Base-by-base conservation (phyloP, 2,797 vertebrate genomes). In the Danio tinwini region DNA sequence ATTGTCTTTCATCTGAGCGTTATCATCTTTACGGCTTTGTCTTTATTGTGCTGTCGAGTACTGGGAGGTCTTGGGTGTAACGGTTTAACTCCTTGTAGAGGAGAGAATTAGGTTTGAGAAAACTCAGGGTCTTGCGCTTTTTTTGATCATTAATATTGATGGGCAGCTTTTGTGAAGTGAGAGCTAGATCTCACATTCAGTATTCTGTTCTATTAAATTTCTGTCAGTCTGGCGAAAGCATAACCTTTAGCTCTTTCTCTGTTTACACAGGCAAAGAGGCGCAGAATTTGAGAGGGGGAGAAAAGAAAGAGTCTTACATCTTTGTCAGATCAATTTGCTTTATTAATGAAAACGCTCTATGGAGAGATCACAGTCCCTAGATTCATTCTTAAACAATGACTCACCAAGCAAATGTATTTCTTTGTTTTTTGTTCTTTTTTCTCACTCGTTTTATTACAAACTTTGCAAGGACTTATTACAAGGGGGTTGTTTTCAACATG, bases 401-500 rank as follows among this genome's bases (percentile, higher is more conserved):
- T 53, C 81, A 88, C 69, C 80, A 88, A 85, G 76, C 53, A 75
- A 61, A 76, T 79, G 29, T 21, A 40, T 9, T 56, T n/a, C 10
- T 83, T 86, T n/a, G 44, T 86, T 90, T 92, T 90, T 93, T 47
- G 8, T 52, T 52, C 49, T 91, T 92, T 91, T 92, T 90, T 90
- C 91, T 91, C 90, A 93, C 90, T 94, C 88, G 95, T 98, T 95
- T 98, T 98, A 98, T 98, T 96, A 96, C 94, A 98, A 99, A 98
- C 93, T 96, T 97, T 94, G 92, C 78, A 92, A 94, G 95, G 95
- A 96, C 95, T 98, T 98, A 98, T 98, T 98, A 99, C 97, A 98
- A 95, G 94, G 96, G 93, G 95, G 91, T 76, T 79, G 96, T 91
- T 95, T 94, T 96, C 91, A 93, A 94, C 94, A 95, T 95, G 94